Conservation (phyloP, 1,140 invertebrate species). For the Solen grandis region DNA sequence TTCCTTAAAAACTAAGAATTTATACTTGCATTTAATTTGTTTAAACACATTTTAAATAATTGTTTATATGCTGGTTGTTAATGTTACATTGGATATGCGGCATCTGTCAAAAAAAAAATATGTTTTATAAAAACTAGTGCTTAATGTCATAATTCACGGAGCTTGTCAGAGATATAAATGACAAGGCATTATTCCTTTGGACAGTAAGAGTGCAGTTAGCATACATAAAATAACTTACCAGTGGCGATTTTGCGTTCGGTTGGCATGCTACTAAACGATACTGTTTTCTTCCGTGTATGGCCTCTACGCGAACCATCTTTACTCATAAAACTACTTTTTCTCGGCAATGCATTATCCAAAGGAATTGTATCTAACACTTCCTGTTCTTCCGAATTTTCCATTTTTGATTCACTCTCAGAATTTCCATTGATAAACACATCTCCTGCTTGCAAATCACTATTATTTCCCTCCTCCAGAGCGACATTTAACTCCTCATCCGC, state of each 20-base stretch:
- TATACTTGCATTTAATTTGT: no score
- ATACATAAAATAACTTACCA: constrained; percentile 75
- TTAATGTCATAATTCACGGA: no score
- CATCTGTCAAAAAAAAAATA: no score
- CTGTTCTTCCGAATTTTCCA: constrained; percentile 55
- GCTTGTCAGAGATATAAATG: no score
- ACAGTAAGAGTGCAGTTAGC: no score
- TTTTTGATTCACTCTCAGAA: constrained; percentile 58
- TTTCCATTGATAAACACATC: constrained; percentile 75
- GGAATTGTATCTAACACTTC: constrained; percentile 62
- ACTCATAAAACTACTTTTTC: constrained; percentile 74
- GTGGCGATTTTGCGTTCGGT: constrained; percentile 81
- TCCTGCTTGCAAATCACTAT: constrained; percentile 58
- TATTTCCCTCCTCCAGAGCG: constrained; percentile 55
- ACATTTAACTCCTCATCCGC: constrained; percentile 71
- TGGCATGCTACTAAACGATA: constrained; percentile 79
- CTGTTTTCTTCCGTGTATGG: constrained; percentile 77
- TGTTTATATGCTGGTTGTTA: no score
- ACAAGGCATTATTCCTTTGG: no score
- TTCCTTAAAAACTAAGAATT: no score
- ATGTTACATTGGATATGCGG: no score
- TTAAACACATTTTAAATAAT: no score
- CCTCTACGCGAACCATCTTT: constrained; percentile 69
- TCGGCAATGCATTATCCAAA: constrained; percentile 62
- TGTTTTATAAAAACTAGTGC: no score